Base-by-base conservation (phyloP, 2,888 invertebrate genomes). In the Drosophila mayaguana region DNA sequence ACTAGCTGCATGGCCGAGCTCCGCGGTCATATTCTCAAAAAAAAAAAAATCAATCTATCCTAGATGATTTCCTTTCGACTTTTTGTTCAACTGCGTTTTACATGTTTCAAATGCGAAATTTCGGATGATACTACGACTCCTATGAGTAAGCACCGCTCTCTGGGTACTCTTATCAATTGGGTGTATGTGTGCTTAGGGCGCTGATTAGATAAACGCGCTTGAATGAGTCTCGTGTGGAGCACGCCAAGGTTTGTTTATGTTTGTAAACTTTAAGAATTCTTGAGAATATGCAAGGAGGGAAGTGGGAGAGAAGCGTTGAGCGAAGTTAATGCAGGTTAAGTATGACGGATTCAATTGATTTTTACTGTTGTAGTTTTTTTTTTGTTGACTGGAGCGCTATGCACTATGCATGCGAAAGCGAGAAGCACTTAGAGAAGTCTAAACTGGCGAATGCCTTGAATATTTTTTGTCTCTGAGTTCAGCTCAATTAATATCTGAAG, bases 1-100 rank as follows among this genome's bases (percentile, higher is more conserved):
- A 66, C 77, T 84, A 20, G 80, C 87, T 20, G 88, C 91, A 75
- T 92, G 88, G 7, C 83, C 78, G 69, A 84, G 81, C 76, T 90
- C 90, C 83, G 83, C 85, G 18, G 34, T 36, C 54, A 69, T 78
- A 6, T n/a, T 42, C 32, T n/a, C 6, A 7, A 38, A 20, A 25
- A 1, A 53, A 36, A 12, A 18, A 7, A 1, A 28, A 28, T 28
- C 7, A 7, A 28, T 28, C 28, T 28, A 28, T 28, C 28, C 28
- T 28, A 8, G 7, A 2, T 9, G 28, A 28, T 28, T 28, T 28
- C 28, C 28, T 7, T 28, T 28, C 28, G 28, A 28, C 8, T 28
- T 28, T 28, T 8, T 0, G 28, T 28, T 28, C 28, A 28, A 18
- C 36, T 28, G 36, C 11, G 51, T 18, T 42, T 63, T 20, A 68